A percentile compares a stretch with the other conserved stretches of the same genome.
Evolutionary conservation across 2,888 invertebrate species (phyloP).

Genomic region (Synanthedon vespiformis): DNA sequence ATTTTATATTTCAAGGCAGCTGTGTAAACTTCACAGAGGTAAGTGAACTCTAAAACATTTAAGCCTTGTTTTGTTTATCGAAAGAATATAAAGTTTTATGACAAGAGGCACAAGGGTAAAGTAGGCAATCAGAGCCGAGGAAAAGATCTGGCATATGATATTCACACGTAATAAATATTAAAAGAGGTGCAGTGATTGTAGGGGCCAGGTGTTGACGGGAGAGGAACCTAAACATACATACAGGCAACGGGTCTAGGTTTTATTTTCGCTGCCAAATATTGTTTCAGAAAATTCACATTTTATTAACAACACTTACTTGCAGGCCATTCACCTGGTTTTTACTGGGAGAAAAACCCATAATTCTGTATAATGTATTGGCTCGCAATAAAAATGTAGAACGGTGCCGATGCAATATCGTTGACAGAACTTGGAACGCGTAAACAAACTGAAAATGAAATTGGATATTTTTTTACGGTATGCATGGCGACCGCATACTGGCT

Average conservation of each 20-base stretch:
- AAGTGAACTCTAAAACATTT: too few relatives aligned
- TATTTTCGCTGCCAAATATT: too few relatives aligned
- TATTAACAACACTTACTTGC: slow-evolving; percentile 6
- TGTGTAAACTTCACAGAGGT: too few relatives aligned
- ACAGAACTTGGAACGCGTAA: not conserved
- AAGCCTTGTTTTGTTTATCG: not conserved
- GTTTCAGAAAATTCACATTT: too few relatives aligned
- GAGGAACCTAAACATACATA: slow-evolving; percentile 17
- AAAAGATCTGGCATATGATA: slow-evolving; percentile 54
- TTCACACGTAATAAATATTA: slow-evolving; percentile 69
- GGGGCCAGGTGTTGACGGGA: slow-evolving; percentile 47
- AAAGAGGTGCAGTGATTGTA: slow-evolving; percentile 63
- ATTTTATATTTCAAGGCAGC: too few relatives aligned
- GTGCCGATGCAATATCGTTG: not conserved
- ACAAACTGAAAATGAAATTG: not conserved
- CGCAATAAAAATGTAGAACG: too few relatives aligned
- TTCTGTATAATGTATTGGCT: too few relatives aligned
- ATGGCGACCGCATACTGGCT: not conserved
- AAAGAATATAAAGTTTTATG: slow-evolving; percentile 8
- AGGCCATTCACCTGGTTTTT: too few relatives aligned
- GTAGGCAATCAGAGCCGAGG: slow-evolving; percentile 37
- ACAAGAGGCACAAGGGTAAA: slow-evolving; percentile 24
- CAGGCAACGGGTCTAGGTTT: too few relatives aligned
- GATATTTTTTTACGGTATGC: not conserved
- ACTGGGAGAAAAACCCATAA: too few relatives aligned